A percentile compares a stretch with the other conserved stretches of the same genome.
phyloP scores from a whole-genome alignment of 1,140 invertebrate genomes.

The Sycophila sp. region DNA sequence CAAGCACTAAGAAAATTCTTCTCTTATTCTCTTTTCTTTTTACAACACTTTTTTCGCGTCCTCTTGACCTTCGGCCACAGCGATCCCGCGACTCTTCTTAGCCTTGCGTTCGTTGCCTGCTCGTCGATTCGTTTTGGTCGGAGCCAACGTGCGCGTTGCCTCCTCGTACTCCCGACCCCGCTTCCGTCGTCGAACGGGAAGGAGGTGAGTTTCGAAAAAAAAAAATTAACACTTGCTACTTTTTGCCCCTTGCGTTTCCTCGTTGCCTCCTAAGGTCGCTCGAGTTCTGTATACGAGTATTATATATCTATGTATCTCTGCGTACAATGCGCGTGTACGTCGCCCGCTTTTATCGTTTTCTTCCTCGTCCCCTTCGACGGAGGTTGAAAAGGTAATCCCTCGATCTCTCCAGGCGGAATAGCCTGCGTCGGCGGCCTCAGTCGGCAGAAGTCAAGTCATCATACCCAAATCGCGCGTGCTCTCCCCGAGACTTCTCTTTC shows the following conservation, averaged over 20 bases:
- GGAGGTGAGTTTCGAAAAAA: conserved; percentile 30
- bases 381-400: no score
- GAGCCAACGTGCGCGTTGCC: not conserved
- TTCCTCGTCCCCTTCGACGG: no score
- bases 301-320: not conserved
- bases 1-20: conserved; percentile 47
- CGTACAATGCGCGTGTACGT: no score
- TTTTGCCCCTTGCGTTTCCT: not conserved
- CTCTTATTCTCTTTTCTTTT: conserved; percentile 35
- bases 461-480: conserved; percentile 58
- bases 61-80: no score
- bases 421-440: conserved; percentile 67
- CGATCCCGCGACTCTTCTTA: no score
- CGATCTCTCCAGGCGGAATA: no score
- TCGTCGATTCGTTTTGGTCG: conserved; percentile 5
- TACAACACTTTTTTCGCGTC: conserved; percentile 8
- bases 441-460: conserved; percentile 84
- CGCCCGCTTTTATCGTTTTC: no score
- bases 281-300: not conserved
- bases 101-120: conserved; percentile 12
- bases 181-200: conserved; percentile 26
- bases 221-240: not conserved
- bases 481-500: conserved; percentile 75
- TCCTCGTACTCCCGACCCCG: not conserved
- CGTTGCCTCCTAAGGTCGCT: not conserved